Conservation (phyloP, 1,140 invertebrate genomes). For the Tribolium castaneum region DNA sequence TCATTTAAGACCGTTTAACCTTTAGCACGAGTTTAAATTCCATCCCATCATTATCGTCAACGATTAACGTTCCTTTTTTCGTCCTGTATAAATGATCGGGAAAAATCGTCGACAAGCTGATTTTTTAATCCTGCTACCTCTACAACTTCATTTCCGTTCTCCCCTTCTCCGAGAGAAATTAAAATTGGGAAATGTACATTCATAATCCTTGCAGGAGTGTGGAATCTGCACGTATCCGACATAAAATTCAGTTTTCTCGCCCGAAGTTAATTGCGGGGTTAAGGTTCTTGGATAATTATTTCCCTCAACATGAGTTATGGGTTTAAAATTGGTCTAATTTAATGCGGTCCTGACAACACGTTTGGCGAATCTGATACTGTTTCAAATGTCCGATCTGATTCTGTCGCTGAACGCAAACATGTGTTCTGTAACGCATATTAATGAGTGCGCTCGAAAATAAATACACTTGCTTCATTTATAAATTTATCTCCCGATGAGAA, state of each 20-base stretch:
- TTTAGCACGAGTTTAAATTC: slow-evolving; percentile 5
- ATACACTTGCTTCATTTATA: slow-evolving; percentile 3
- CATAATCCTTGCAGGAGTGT: background rate
- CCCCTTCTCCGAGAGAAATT: background rate
- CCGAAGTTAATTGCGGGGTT: background rate
- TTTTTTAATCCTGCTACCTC: background rate
- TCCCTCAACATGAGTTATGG: background rate
- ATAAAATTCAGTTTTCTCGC: background rate
- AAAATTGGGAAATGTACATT: background rate
- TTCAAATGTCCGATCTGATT: slow-evolving; percentile 1
- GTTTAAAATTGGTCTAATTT: background rate
- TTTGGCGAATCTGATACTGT: background rate
- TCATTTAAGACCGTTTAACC: slow-evolving; percentile 20
- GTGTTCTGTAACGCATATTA: slow-evolving; percentile 6
- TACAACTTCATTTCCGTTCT: background rate
- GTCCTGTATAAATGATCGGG: background rate
- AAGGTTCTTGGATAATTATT: background rate
- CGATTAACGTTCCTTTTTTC: background rate
- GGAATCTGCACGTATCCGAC: background rate
- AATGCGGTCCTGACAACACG: background rate
- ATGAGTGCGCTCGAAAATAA: background rate
- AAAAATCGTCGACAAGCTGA: background rate
- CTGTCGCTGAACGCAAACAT: slow-evolving; percentile 4
- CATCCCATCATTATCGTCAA: background rate
- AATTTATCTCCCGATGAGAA: background rate